Conservation (phyloP, 53 echinoderm and acorn worm genomes). For the Crossaster papposus region DNA sequence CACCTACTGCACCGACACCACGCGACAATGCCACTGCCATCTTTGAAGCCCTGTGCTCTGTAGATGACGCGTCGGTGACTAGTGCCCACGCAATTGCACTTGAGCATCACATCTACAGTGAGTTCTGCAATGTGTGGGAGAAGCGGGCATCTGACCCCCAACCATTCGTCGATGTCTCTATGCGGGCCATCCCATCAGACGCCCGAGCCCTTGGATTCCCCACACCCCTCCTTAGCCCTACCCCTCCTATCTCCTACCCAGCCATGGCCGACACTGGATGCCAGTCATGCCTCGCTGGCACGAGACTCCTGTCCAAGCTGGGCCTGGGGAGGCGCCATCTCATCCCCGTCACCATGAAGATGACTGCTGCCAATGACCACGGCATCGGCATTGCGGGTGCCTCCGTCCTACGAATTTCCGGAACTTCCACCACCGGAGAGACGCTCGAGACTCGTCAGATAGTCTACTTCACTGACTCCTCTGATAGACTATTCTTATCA, state of each 20-base stretch:
- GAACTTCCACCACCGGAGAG: constrained; percentile 27
- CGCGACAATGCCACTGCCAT: constrained; percentile 23
- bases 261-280: constrained; percentile 70
- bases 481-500: constrained; percentile 50
- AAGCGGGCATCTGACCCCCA: constrained; percentile 46
- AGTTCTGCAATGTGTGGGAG: constrained; percentile 40
- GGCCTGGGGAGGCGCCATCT: constrained; percentile 53
- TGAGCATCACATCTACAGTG: constrained; percentile 59
- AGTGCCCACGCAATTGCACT: not conserved
- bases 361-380: constrained; percentile 61
- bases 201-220: constrained; percentile 50
- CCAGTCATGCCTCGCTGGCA: constrained; percentile 42
- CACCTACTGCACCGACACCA: not conserved
- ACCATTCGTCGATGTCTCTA: constrained; percentile 40
- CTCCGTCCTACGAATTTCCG: constrained; percentile 40
- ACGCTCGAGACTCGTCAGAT: constrained; percentile 60
- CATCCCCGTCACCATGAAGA: constrained; percentile 69
- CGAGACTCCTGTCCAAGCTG: constrained; percentile 27
- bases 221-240: constrained; percentile 14
- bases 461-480: constrained; percentile 55
- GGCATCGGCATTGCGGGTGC: constrained; percentile 61
- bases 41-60: constrained; percentile 27
- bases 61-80: not conserved
- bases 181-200: not conserved
- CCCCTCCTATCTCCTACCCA: not conserved